A percentile compares a stretch with the other conserved stretches of the same genome.
phyloP scores from a whole-genome alignment of 1,140 invertebrate species.

The Drosophila nasuta region DNA sequence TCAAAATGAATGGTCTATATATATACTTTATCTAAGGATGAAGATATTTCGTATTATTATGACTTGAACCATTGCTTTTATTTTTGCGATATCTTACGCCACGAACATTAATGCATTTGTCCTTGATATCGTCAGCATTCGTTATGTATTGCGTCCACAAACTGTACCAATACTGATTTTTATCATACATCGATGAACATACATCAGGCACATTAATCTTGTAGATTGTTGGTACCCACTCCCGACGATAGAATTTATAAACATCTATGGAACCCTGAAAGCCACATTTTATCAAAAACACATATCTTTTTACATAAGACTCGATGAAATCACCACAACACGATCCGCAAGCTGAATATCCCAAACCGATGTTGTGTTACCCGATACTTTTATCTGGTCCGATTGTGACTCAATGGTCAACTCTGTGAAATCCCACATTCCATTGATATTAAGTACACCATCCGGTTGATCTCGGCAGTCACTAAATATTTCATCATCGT shows the following conservation, averaged over 20 bases:
- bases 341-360: neutral
- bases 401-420: neutral
- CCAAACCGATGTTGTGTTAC: neutral
- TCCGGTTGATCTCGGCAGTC: neutral
- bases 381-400: neutral
- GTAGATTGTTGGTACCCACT: neutral
- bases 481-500: slow-evolving; percentile 1
- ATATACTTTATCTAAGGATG: neutral
- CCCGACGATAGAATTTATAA: neutral
- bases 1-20: neutral
- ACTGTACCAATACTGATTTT: slow-evolving; percentile 6
- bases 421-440: neutral
- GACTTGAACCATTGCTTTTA: no score
- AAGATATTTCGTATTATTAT: neutral
- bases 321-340: neutral
- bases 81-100: neutral
- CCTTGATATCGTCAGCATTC: neutral
- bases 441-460: neutral
- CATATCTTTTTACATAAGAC: neutral
- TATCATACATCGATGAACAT: neutral
- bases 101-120: slow-evolving; percentile 13
- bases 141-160: neutral
- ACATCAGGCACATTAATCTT: neutral
- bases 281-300: neutral
- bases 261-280: neutral